Evolutionary conservation across 2,888 invertebrate genomes (phyloP), one percentile per base, ranked within the genome.

Genomic region (Elmis aenea): DNA sequence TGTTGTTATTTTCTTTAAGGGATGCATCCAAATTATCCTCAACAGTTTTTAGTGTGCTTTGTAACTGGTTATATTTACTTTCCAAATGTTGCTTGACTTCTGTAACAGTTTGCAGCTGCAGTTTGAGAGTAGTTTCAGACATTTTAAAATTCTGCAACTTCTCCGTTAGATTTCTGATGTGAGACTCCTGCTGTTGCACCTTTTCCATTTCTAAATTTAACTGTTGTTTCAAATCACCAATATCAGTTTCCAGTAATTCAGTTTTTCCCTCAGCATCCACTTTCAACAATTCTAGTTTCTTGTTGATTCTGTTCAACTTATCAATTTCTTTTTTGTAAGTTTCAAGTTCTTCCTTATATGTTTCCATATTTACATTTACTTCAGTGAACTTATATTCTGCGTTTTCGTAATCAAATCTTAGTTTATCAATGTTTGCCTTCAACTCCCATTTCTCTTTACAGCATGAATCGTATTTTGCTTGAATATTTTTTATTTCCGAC

Each of bases 401-500:
- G 34, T 62, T 66, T 44, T 67, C 67, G 20, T 58, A 59, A 31
- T 67, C 66, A 2, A 42, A 62, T 62, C 59, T 74, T 59, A 56
- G 56, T 66, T 61, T 73, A 64, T 63, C 70, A 58, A 58, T 63
- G 50, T 48, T 68, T 61, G 33, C 68, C 54, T 61, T 74, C 63
- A 64, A 36, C 20, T 54, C 53, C 3, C 54, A 48, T 14, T 62
- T 64, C 34, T 66, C 62, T 9, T 46, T 45, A 13, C 45, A 47
- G n/a, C 51, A 34, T 5, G 36, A 66, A 15, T 69, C 62, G 5
- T 80, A 63, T 48, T 78, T 75, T 26, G 69, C 70, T 51, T 77
- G 72, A 52, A 78, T 70, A 33, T 72, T 73, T 26, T 71, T 64
- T 27, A 80, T 73, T 63, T 79, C 76, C 27, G 74, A 72, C 55